phyloP scores from a whole-genome alignment of 2,888 invertebrate species.

The Eupithecia tripunctaria region DNA sequence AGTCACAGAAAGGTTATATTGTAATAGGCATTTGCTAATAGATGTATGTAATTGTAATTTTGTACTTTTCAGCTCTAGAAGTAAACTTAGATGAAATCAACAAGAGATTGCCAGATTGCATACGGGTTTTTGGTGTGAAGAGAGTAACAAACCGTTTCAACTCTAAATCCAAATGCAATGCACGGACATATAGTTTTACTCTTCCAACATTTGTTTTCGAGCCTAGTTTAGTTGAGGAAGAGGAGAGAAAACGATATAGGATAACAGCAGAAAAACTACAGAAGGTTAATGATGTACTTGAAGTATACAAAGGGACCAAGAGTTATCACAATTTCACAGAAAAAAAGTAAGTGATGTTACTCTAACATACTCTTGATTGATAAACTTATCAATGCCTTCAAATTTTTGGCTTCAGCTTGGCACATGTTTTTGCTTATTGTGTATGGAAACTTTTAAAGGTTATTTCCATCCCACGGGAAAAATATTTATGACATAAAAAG shows the following conservation, averaged over 20 bases:
- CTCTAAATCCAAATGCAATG: slow-evolving; percentile 95
- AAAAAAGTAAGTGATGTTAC: slow-evolving; percentile 86
- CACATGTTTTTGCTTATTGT: no score
- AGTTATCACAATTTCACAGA: slow-evolving; percentile 99
- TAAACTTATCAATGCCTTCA: not conserved
- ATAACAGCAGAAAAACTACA: slow-evolving; percentile 86
- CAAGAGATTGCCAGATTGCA: slow-evolving; percentile 91
- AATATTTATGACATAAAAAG: no score
- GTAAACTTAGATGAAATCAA: slow-evolving; percentile 89
- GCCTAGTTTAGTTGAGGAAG: slow-evolving; percentile 69
- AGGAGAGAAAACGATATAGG: slow-evolving; percentile 86
- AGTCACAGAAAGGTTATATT: no score
- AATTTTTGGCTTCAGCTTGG: no score
- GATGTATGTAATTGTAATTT: not conserved
- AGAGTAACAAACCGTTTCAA: slow-evolving; percentile 97
- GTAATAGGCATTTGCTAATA: no score
- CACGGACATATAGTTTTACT: slow-evolving; percentile 96
- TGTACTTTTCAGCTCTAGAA: slow-evolving; percentile 84
- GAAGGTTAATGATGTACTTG: slow-evolving; percentile 88
- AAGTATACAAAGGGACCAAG: slow-evolving; percentile 91
- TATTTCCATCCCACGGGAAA: no score
- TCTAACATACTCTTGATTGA: no score
- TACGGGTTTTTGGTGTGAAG: slow-evolving; percentile 92
- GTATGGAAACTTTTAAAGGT: no score
- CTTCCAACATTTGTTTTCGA: slow-evolving; percentile 96